Conservation (phyloP, 2,888 invertebrate species). For the Nemurella pictetii region DNA sequence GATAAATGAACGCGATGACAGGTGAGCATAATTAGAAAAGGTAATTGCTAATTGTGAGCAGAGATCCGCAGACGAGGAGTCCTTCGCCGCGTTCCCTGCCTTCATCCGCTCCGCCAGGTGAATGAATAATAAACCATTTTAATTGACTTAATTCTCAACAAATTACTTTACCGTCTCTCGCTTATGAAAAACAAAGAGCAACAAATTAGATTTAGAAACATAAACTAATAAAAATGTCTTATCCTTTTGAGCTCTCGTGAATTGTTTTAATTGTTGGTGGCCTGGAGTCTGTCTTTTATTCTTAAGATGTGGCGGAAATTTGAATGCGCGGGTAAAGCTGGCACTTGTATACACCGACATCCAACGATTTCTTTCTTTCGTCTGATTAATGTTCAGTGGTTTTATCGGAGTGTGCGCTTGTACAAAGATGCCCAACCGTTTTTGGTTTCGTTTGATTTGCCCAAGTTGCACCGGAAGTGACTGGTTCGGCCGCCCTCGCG, state of each 20-base stretch:
- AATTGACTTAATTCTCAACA: constrained; percentile 17
- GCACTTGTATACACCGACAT: background rate
- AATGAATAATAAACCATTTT: constrained; percentile 15
- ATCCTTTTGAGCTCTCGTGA: background rate
- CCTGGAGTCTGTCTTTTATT: too few relatives aligned
- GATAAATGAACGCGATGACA: constrained; percentile 7
- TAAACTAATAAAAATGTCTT: background rate
- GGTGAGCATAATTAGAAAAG: background rate
- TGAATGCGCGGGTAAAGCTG: background rate
- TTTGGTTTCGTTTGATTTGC: constrained; percentile 22
- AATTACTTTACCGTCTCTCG: background rate
- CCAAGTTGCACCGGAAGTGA: constrained; percentile 19
- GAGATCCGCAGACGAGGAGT: background rate
- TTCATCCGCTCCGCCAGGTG: constrained; percentile 30
- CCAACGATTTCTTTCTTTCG: background rate
- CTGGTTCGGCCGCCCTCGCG: constrained; percentile 11
- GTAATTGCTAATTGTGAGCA: constrained; percentile 27
- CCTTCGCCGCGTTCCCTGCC: background rate
- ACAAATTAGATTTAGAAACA: constrained; percentile 14
- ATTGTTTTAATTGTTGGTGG: background rate
- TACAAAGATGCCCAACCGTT: constrained; percentile 14
- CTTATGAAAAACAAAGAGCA: constrained; percentile 13
- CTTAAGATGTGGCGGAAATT: background rate
- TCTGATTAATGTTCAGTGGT: background rate
- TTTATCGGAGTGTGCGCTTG: background rate